A percentile compares a stretch with the other conserved stretches of the same genome.
Conservation (phyloP, 1,140 invertebrate species). For the Hetaerina americana region DNA sequence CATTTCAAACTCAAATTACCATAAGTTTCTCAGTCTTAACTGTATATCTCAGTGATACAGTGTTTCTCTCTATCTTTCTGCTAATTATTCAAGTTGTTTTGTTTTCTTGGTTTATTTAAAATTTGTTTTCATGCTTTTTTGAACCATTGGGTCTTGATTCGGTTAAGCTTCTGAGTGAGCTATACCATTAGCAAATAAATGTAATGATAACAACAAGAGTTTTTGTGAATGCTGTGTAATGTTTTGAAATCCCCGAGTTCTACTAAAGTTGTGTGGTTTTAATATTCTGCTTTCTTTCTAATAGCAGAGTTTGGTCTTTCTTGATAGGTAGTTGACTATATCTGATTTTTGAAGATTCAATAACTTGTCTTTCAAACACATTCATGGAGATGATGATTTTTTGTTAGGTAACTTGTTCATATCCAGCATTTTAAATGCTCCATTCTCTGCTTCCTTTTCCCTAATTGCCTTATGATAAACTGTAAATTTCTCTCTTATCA, state of each 20-base stretch:
- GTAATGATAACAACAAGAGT: not conserved
- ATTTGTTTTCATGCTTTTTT: not conserved
- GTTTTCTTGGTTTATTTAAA: not conserved
- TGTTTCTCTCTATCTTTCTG: too few relatives aligned
- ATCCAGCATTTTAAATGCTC: conserved; percentile 7
- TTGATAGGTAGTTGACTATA: not conserved
- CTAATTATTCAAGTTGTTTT: not conserved
- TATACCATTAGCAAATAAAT: not conserved
- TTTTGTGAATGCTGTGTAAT: not conserved
- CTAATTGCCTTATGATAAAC: not conserved
- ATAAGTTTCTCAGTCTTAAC: too few relatives aligned
- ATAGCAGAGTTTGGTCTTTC: not conserved
- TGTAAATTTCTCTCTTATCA: not conserved
- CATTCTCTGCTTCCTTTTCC: conserved; percentile 15
- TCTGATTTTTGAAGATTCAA: conserved; percentile 2
- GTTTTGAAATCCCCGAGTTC: too few relatives aligned
- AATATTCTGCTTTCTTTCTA: conserved; percentile 11
- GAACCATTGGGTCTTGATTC: too few relatives aligned
- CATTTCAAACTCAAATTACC: too few relatives aligned
- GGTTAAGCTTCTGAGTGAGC: too few relatives aligned
- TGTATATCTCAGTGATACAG: too few relatives aligned
- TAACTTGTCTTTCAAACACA: not conserved
- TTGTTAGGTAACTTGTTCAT: not conserved
- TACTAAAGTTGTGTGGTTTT: not conserved
- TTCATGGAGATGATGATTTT: not conserved